Conservation (phyloP, 2,888 invertebrate genomes). For the Arenicola marina region DNA sequence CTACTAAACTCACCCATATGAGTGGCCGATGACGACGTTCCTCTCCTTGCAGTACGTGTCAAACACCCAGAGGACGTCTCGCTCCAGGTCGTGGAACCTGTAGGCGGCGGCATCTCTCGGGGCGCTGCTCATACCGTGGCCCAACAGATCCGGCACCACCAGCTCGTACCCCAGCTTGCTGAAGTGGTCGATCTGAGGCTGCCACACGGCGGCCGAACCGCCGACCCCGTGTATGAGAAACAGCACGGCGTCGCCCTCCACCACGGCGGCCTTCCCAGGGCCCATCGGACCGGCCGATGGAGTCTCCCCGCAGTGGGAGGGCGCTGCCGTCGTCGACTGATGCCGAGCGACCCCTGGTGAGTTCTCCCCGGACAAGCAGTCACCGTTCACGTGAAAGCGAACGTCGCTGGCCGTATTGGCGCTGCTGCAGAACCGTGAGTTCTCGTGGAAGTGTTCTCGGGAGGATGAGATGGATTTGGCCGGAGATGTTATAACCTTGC, state of each 20-base stretch:
- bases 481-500: too few relatives aligned
- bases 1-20: slow-evolving; percentile 70
- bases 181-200: slow-evolving; percentile 68
- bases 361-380: too few relatives aligned
- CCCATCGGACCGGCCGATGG: too few relatives aligned
- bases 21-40: slow-evolving; percentile 71
- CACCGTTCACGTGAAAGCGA: too few relatives aligned
- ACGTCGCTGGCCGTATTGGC: too few relatives aligned
- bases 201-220: slow-evolving; percentile 70
- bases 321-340: too few relatives aligned
- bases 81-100: slow-evolving; percentile 67
- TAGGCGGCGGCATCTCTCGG: slow-evolving; percentile 67
- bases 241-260: slow-evolving; percentile 42
- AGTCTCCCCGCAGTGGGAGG: too few relatives aligned
- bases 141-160: slow-evolving; percentile 71
- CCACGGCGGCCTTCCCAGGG: not conserved
- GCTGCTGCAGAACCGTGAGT: too few relatives aligned
- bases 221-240: slow-evolving; percentile 74
- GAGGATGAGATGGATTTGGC: too few relatives aligned
- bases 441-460: too few relatives aligned
- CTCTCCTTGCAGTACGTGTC: slow-evolving; percentile 68
- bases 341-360: too few relatives aligned
- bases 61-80: slow-evolving; percentile 68
- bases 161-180: slow-evolving; percentile 68
- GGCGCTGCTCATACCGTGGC: slow-evolving; percentile 71